phyloP scores from a whole-genome alignment of 2,888 invertebrate species.

The Leptinotarsa tumamoca region DNA sequence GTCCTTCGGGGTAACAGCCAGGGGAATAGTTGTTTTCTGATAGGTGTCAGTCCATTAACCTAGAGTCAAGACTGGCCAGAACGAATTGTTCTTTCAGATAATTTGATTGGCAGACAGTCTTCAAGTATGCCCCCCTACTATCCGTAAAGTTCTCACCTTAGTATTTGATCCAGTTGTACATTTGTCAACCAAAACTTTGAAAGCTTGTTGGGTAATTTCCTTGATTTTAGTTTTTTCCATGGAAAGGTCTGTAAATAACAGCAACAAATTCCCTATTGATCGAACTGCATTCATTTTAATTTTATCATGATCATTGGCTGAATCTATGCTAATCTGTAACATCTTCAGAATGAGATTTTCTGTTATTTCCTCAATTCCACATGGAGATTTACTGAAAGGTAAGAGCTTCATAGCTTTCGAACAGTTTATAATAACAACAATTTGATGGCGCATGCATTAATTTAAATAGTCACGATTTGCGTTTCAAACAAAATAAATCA shows the following conservation, averaged over 20 bases:
- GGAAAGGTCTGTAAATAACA: conserved; percentile 71
- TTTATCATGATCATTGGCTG: conserved; percentile 71
- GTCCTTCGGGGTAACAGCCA: too few species aligned
- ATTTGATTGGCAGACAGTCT: not conserved
- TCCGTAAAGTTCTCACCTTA: conserved; percentile 71
- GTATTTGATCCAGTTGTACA: conserved; percentile 79
- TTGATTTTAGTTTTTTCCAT: conserved; percentile 69
- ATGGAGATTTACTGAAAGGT: conserved; percentile 40
- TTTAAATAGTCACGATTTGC: too few species aligned
- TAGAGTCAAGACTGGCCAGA: too few species aligned
- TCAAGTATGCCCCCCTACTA: not conserved
- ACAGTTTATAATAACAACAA: not conserved
- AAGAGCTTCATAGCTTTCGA: not conserved
- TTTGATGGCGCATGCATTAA: too few species aligned
- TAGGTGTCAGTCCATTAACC: too few species aligned
- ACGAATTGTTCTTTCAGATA: too few species aligned
- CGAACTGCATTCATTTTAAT: conserved; percentile 85
- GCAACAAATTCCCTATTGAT: conserved; percentile 83
- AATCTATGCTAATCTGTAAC: conserved; percentile 75
- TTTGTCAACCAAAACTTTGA: conserved; percentile 77
- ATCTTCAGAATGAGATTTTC: conserved; percentile 77
- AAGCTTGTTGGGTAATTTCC: conserved; percentile 71
- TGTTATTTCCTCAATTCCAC: conserved; percentile 69
- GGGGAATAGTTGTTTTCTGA: too few species aligned
- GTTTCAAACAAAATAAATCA: too few species aligned